A percentile compares a stretch with the other conserved stretches of the same genome.
phyloP scores from a whole-genome alignment of 2,888 invertebrate species.

The Drosophila ustulata region DNA sequence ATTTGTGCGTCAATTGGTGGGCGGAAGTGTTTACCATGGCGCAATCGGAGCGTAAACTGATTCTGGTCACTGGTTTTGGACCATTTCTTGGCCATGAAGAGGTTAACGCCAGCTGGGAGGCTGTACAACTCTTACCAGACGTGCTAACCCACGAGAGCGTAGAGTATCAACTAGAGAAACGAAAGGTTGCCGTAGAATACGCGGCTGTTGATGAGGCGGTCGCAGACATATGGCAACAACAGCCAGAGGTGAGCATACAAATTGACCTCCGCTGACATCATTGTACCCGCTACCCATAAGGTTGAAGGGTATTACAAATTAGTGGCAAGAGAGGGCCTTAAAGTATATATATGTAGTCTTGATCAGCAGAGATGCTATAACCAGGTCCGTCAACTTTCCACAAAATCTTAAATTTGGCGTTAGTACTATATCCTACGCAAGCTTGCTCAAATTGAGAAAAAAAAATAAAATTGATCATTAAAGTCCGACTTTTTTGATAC shows the following conservation, averaged over 20 bases:
- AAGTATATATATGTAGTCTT: too few relatives aligned
- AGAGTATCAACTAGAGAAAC: conserved; percentile 86
- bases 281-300: neutral
- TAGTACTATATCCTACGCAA: too few relatives aligned
- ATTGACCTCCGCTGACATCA: conserved; percentile 49
- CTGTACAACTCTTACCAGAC: conserved; percentile 87
- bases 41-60: conserved; percentile 68
- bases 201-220: conserved; percentile 87
- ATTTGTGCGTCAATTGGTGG: conserved; percentile 11
- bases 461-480: too few relatives aligned
- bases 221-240: conserved; percentile 88
- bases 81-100: conserved; percentile 88
- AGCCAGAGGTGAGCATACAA: conserved; percentile 87
- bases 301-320: too few relatives aligned
- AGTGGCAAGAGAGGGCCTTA: too few relatives aligned
- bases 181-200: conserved; percentile 89
- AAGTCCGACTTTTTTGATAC: too few relatives aligned
- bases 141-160: conserved; percentile 78
- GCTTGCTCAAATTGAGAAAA: too few relatives aligned
- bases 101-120: conserved; percentile 92
- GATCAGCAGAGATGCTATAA: too few relatives aligned
- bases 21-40: conserved; percentile 54
- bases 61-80: conserved; percentile 91
- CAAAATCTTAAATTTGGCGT: too few relatives aligned
- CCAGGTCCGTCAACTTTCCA: too few relatives aligned